Conservation (phyloP, 2,888 invertebrate genomes). For the Deilephila porcellus region DNA sequence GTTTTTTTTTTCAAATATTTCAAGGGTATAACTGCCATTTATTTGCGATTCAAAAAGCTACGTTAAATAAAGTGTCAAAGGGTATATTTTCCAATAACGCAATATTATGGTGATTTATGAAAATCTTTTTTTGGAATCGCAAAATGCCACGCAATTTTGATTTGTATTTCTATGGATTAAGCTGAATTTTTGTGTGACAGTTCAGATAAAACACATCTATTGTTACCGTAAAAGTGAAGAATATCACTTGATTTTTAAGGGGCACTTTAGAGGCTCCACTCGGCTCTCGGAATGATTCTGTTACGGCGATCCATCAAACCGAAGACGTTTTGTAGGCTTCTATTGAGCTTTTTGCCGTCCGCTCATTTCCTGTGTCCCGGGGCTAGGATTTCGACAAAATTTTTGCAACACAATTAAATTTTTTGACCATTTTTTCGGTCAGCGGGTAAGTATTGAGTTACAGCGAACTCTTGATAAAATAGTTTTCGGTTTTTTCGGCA, state of each 20-base stretch:
- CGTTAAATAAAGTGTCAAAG: not conserved
- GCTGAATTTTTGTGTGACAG: conserved; percentile 31
- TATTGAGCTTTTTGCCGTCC: conserved; percentile 74
- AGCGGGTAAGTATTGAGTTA: conserved; percentile 75
- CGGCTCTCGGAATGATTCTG: conserved; percentile 77
- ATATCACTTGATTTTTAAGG: conserved; percentile 82
- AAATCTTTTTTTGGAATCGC: not conserved
- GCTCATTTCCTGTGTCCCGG: conserved; percentile 78
- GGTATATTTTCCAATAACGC: not conserved
- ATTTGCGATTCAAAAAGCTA: not conserved
- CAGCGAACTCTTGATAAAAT: conserved; percentile 59
- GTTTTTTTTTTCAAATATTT: not conserved
- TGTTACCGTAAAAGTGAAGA: conserved; percentile 70
- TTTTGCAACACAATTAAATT: conserved; percentile 76
- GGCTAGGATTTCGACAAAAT: conserved; percentile 68
- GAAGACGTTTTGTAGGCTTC: conserved; percentile 74
- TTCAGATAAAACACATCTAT: conserved; percentile 43
- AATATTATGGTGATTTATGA: conserved; percentile 8
- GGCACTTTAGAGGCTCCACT: conserved; percentile 76
- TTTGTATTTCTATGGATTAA: not conserved
- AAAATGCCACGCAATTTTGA: conserved; percentile 18
- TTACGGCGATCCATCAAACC: conserved; percentile 81
- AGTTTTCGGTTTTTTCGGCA: conserved; percentile 57
- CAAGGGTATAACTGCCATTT: conserved; percentile 12
- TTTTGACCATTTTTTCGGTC: conserved; percentile 73